Evolutionary conservation across 2,888 invertebrate genomes (phyloP).

Genomic region (Amphipyra tragopoginis): DNA sequence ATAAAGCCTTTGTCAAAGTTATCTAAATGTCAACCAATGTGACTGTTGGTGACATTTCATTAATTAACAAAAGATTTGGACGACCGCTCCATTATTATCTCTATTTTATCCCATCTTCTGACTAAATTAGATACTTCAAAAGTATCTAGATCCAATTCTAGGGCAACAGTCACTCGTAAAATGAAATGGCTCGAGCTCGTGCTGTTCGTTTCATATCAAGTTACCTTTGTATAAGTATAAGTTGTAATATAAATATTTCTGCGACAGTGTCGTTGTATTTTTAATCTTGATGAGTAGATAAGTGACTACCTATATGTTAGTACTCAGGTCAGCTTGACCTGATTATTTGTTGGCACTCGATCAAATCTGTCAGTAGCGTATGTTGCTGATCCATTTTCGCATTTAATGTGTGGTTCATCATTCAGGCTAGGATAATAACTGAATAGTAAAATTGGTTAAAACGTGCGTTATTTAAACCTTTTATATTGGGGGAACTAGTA

Average conservation of each 20-base stretch:
- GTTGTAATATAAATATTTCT: constrained; percentile 28
- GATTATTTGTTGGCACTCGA: constrained; percentile 74
- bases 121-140: constrained; percentile 35
- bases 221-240: constrained; percentile 24
- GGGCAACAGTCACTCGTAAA: constrained; percentile 17
- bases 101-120: constrained; percentile 26
- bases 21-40: constrained; percentile 40
- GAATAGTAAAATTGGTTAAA: constrained; percentile 26
- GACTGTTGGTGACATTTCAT: constrained; percentile 36
- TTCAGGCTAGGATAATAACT: constrained; percentile 46
- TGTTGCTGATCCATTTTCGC: constrained; percentile 72
- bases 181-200: constrained; percentile 20
- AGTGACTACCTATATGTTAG: constrained; percentile 49
- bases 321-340: constrained; percentile 65
- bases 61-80: constrained; percentile 41
- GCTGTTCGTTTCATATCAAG: constrained; percentile 15
- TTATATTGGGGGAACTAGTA: constrained; percentile 1
- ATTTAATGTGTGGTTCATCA: constrained; percentile 68
- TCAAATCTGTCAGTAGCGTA: constrained; percentile 73
- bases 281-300: constrained; percentile 58
- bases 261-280: constrained; percentile 53
- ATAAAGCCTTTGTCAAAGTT: constrained; percentile 24
- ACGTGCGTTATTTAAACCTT: constrained; percentile 27
- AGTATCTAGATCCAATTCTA: constrained; percentile 15
- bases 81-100: constrained; percentile 31